Percentiles rank a stretch among this genome's conserved stretches.
These are phyloP conservation scores for Setipinna tenuifilis DNA, from an alignment of 2,797 vertebrate species.

Conservation along the genomic window DNA sequence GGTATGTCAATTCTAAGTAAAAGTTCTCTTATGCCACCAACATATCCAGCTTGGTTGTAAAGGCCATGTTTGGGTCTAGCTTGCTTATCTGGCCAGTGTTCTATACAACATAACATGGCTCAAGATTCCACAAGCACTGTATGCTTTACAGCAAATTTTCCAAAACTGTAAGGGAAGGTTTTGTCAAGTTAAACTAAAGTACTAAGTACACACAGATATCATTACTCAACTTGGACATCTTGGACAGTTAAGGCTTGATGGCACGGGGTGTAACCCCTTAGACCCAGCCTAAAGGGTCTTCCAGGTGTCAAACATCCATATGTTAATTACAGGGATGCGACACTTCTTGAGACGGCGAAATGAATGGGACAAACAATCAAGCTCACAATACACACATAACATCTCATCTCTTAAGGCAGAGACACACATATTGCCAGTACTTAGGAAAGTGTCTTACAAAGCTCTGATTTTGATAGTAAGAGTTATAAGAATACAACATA, in stretches of 20 bases:
- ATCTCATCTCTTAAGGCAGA: too few species aligned
- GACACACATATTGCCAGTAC: too few species aligned
- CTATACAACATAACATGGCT: neutral
- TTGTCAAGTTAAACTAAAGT: neutral
- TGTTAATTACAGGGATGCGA: too few species aligned
- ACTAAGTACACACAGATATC: neutral
- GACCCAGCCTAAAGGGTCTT: too few species aligned
- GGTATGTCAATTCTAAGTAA: neutral
- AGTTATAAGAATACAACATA: too few species aligned
- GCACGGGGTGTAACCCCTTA: too few species aligned
- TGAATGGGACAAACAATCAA: too few species aligned
- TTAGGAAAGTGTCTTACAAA: too few species aligned
- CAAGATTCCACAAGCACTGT: neutral
- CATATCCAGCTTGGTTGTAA: neutral
- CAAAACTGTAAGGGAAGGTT: neutral
- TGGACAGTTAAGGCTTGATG: neutral
- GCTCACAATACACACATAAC: too few species aligned
- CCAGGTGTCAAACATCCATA: too few species aligned
- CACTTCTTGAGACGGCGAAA: too few species aligned
- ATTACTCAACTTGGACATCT: neutral
- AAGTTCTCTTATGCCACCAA: neutral
- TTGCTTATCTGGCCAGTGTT: neutral
- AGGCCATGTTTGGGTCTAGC: neutral
- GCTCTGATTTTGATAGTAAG: too few species aligned
- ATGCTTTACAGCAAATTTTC: neutral